Evolutionary conservation across 2,113 vertebrate genomes (phyloP).

Genomic region (Aspidoscelis tigris): DNA sequence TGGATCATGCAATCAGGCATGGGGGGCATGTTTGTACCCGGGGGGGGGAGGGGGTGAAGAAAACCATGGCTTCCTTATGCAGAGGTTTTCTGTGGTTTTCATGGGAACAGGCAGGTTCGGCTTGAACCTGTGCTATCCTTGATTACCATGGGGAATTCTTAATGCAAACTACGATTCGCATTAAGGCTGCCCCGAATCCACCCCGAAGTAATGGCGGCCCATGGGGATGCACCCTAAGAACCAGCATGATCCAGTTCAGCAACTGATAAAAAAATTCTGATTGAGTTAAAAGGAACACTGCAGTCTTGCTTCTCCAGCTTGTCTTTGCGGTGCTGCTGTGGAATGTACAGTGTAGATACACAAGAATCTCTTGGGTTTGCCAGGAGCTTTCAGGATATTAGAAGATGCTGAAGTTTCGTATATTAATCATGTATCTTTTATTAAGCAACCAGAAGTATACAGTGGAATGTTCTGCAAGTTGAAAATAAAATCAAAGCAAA

Average conservation of each 20-base stretch:
- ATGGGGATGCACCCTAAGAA: background rate
- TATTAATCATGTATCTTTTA: background rate
- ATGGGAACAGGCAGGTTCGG: too few relatives aligned
- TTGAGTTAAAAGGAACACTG: background rate
- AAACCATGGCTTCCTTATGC: too few relatives aligned
- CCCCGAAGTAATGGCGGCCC: too few relatives aligned
- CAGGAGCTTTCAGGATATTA: background rate
- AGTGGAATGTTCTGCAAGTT: slow-evolving; percentile 12
- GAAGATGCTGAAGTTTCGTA: background rate
- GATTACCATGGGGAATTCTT: too few relatives aligned
- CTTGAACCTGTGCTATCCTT: too few relatives aligned
- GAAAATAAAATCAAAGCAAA: background rate
- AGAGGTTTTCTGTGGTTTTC: too few relatives aligned
- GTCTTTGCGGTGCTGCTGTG: background rate
- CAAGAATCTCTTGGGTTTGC: background rate
- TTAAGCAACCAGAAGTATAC: background rate
- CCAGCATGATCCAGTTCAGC: background rate
- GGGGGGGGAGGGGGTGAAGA: too few relatives aligned
- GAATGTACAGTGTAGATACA: too few relatives aligned
- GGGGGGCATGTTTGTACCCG: too few relatives aligned
- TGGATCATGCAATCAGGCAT: too few relatives aligned
- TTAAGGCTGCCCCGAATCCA: too few relatives aligned
- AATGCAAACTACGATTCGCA: too few relatives aligned
- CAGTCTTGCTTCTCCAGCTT: background rate
- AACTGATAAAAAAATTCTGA: background rate